phyloP scores from a whole-genome alignment of 2,888 invertebrate species.

The Pristionchus maxplancki region DNA sequence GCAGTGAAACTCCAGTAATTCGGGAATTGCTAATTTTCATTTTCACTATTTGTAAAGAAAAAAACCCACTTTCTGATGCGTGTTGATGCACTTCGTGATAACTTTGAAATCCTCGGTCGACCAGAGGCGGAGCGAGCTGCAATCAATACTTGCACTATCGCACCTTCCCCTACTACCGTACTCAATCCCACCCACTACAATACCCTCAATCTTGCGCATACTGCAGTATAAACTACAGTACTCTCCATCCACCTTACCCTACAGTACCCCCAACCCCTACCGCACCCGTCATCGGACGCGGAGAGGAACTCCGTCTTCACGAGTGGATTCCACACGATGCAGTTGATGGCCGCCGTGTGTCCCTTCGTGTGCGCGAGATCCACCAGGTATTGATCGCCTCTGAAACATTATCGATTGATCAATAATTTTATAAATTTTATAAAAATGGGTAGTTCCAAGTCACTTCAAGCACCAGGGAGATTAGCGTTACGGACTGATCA shows the following conservation, averaged over 20 bases:
- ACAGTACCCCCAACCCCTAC: background rate
- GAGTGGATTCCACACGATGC: constrained; percentile 94
- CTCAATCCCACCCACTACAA: too few species aligned
- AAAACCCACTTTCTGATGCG: constrained; percentile 64
- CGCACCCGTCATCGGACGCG: constrained; percentile 89
- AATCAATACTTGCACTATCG: background rate
- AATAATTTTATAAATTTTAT: too few species aligned
- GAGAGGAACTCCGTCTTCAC: constrained; percentile 94
- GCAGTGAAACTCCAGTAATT: too few species aligned
- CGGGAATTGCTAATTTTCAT: background rate
- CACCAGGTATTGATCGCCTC: constrained; percentile 87
- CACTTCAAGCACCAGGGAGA: too few species aligned
- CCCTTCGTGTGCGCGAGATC: constrained; percentile 95
- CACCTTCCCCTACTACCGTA: background rate
- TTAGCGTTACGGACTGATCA: too few species aligned
- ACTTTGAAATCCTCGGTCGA: constrained; percentile 84
- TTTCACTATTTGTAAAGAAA: background rate
- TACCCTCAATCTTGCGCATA: too few species aligned
- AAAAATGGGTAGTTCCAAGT: too few species aligned
- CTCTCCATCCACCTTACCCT: background rate
- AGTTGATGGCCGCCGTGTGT: constrained; percentile 91
- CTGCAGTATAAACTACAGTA: background rate
- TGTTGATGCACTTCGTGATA: constrained; percentile 75
- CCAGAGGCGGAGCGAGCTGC: constrained; percentile 91
- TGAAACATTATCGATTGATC: background rate